Base-by-base conservation (phyloP, 2,113 vertebrate species). In the Pseudonaja textilis region DNA sequence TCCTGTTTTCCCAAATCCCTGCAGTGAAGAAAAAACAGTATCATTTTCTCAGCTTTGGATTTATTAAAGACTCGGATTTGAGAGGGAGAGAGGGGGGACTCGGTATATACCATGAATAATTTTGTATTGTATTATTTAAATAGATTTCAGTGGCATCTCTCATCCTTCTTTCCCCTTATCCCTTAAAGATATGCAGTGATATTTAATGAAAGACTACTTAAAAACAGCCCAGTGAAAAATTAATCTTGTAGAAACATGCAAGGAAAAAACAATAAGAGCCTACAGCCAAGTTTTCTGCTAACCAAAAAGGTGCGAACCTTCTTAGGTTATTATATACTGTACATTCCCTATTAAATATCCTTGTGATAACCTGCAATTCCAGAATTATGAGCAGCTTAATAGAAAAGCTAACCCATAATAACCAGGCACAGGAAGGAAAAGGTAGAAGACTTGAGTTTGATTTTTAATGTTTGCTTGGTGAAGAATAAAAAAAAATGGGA, bases 401-500 rank as follows among this genome's bases (percentile, higher is more conserved):
- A n/a, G 59, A 92, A 12, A 29, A 74, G 57, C 89, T 55, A 87
- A 87, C 54, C 74, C 42, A 29, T 91, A 57, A 89, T 89, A 94
- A 92, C 87, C 8, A 92, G 55, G 47, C 23, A 57, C 64, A 29
- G 1, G 11, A 54, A 10, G 6, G 64, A 55, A 87, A 59, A 56
- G 52, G 47, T 56, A 47, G 34, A 91, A 69, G 57, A 87, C 56
- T 52, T 87, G 74, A 90, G 39, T 89, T 52, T 29, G 25, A 18
- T 39, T 52, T 23, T 89, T 87, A 87, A 86, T 55, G 54, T 55
- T 55, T 55, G 54, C 54, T 55, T 55, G 16, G 54, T 55, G 54
- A 55, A 55, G 16, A 55, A 55, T 4, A 50, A 55, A 55, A 55
- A 20, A 20, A 59, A 59, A 10, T 10, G 57, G 8, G 23, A 59